Conservation (phyloP, 37 sponge, comb jelly and placozoan species). For the Spongilla lacustris region DNA sequence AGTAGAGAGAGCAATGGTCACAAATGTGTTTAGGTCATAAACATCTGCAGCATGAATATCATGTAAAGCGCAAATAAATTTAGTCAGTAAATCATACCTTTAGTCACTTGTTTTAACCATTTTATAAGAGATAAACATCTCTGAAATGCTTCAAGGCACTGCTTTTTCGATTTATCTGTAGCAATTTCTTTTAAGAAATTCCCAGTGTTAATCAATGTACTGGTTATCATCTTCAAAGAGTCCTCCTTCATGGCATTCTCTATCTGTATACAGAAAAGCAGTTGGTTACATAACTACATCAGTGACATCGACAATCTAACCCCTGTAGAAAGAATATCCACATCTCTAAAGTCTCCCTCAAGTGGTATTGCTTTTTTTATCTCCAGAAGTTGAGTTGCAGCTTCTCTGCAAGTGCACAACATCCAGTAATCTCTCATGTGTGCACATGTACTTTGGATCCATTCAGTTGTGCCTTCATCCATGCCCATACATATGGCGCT, state of each 20-base stretch:
- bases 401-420: constrained; percentile 16
- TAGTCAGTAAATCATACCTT: constrained; percentile 9
- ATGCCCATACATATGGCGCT: constrained; percentile 13
- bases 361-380: constrained; percentile 28
- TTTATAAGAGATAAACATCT: constrained; percentile 30
- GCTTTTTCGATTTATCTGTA: constrained; percentile 8
- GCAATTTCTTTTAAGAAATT: constrained; percentile 35
- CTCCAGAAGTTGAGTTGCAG: constrained; percentile 27
- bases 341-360: constrained; percentile 39
- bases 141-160: constrained; percentile 38
- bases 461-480: background rate
- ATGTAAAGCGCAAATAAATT: background rate
- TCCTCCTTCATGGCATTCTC: constrained; percentile 41
- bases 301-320: constrained; percentile 1
- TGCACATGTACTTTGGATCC: constrained; percentile 7
- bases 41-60: constrained; percentile 33
- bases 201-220: constrained; percentile 15
- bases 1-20: constrained; percentile 63
- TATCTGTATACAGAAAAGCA: constrained; percentile 1
- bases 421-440: constrained; percentile 21
- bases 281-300: too few relatives aligned
- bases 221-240: constrained; percentile 10
- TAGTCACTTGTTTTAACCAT: constrained; percentile 57
- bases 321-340: constrained; percentile 35
- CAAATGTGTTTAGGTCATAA: constrained; percentile 57